phyloP scores from a whole-genome alignment of 2,113 vertebrate genomes.

The Cavia porcellus region DNA sequence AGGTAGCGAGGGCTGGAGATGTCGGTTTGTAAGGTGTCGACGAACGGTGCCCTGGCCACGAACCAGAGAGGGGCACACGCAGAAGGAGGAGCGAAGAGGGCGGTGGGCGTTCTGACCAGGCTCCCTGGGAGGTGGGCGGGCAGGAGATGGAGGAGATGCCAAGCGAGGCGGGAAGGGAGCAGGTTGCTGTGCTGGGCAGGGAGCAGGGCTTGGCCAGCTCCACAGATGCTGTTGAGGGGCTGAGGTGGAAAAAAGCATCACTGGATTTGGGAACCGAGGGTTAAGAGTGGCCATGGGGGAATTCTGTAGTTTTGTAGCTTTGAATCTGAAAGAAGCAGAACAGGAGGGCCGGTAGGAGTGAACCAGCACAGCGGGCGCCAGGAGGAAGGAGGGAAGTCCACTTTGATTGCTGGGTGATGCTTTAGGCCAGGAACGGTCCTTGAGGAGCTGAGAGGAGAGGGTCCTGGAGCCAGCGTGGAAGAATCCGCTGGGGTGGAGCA shows the following conservation, averaged over 20 bases:
- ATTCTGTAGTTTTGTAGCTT: background rate
- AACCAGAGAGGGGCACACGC: fast-evolving
- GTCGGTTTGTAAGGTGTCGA: background rate
- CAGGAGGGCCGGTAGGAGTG: fast-evolving
- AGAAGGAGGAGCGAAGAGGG: background rate
- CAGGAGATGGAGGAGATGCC: background rate
- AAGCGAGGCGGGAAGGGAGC: background rate
- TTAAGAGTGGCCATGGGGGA: fast-evolving
- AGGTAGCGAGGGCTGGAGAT: background rate
- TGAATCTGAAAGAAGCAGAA: background rate
- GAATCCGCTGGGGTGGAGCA: fast-evolving
- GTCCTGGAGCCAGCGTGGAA: fast-evolving
- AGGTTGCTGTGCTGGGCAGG: background rate
- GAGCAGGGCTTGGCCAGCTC: no score
- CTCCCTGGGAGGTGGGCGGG: background rate
- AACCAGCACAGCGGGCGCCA: no score
- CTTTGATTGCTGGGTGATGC: background rate
- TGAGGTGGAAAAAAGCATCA: fast-evolving
- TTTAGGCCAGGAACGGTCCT: background rate
- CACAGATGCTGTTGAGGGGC: background rate
- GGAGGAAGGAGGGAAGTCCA: background rate
- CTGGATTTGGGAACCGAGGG: background rate
- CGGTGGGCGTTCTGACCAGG: no score
- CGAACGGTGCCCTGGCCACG: background rate
- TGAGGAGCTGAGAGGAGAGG: fast-evolving